Evolutionary conservation across 1,140 invertebrate species (phyloP), one percentile per base, ranked within the genome.

Genomic region (Ceratina calcarata): DNA sequence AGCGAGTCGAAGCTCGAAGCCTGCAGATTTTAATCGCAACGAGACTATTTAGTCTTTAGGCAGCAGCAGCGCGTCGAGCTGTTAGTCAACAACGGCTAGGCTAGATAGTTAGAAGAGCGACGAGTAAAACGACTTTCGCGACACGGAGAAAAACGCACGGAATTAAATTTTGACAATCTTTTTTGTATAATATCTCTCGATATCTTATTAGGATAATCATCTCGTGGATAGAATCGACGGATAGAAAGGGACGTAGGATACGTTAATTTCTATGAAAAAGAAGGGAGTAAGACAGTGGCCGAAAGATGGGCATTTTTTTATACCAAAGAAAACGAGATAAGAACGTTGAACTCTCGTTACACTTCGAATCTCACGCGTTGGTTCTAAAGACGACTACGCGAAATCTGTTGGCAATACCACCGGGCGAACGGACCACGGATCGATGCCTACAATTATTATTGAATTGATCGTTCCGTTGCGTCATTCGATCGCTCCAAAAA

Each of bases 91-190:
- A 45, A 45, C 37, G 37, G 37, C 37, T 45, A 45, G 37, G 37
- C 6, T 45, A 45, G 37, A 45, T 45, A 45, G 37, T 45, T 45
- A 10, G 37, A 45, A 10, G 37, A 45, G 37, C 37, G 37, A 45
- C 37, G 37, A 45, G 37, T 45, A 45, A 45, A 45, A 10, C 37
- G 66, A 53, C 66, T 68, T 10, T 68, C 32, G n/a, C 16, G 16
- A 27, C 37, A 10, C 6, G 37, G 10, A 45, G 37, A 45, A 45
- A 45, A 45, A 45, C 37, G 37, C 37, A 45, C 8, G 37, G 37
- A 45, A 45, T 45, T 45, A 45, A 45, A 91, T 91, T 90, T 91
- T 88, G 91, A 91, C 91, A 92, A 91, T 92, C 91, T 91, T 91
- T 77, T 92, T 92, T 92, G 86, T 91, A 91, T 89, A 83, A 87